Evolutionary conservation across 2,113 vertebrate genomes (phyloP).

Genomic region (Maccullochella peelii): DNA sequence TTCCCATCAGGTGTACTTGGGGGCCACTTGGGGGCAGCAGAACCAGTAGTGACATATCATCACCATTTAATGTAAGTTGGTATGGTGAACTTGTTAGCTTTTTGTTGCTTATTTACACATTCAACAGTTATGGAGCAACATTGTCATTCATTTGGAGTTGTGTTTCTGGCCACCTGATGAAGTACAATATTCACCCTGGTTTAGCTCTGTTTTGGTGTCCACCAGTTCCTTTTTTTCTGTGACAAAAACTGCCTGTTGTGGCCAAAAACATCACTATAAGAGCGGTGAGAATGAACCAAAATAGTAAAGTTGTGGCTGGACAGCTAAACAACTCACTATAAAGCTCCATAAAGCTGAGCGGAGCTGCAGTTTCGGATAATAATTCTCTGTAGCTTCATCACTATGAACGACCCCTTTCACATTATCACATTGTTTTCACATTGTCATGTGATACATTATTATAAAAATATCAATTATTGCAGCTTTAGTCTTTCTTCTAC

Average conservation of each 20-base stretch:
- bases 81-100: neutral
- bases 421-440: neutral
- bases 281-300: neutral
- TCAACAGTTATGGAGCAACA: neutral
- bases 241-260: neutral
- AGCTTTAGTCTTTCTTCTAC: neutral
- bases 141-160: neutral
- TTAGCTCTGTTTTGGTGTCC: no score
- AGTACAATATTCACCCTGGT: no score
- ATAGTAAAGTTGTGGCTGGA: neutral
- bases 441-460: neutral
- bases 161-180: neutral
- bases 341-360: no score
- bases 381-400: neutral
- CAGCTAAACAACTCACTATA: no score
- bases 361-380: no score
- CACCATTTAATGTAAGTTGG: no score
- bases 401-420: neutral
- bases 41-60: neutral
- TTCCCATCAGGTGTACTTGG: neutral
- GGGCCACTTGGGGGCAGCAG: neutral
- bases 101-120: neutral
- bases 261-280: neutral
- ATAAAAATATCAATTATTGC: neutral
- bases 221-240: neutral